Conservation (phyloP, 2,888 invertebrate species). For the Neria commutata region DNA sequence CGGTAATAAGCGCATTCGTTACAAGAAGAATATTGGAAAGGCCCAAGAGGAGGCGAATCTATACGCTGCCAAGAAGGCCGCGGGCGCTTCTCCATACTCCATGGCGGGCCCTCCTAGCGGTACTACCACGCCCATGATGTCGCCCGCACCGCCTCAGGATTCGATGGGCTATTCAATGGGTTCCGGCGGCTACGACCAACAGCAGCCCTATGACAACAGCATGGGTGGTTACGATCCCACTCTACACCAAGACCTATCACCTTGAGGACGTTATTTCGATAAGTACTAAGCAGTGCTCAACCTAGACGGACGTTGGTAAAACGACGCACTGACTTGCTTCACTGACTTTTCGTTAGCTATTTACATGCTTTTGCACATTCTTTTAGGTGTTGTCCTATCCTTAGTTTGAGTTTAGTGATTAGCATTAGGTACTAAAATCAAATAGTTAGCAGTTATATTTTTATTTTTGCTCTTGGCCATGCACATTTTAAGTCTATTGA, state of each 20-base stretch:
- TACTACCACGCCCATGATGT: conserved; percentile 94
- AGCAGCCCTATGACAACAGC: conserved; percentile 85
- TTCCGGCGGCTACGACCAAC: conserved; percentile 88
- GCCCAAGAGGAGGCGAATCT: conserved; percentile 99
- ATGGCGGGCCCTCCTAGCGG: conserved; percentile 88
- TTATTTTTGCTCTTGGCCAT: conserved; percentile 24
- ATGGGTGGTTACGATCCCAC: conserved; percentile 87
- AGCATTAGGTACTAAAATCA: too few species aligned
- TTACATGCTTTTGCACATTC: conserved; percentile 2
- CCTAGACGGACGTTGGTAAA: not conserved
- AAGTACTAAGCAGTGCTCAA: conserved; percentile 42
- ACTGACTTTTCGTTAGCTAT: conserved; percentile 11
- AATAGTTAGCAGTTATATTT: conserved; percentile 26
- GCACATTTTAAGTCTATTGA: conserved; percentile 8
- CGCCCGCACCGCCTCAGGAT: conserved; percentile 90
- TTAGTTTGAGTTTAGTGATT: conserved; percentile 5
- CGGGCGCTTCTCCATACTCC: conserved; percentile 87
- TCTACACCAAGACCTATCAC: conserved; percentile 86
- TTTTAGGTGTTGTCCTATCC: conserved; percentile 15
- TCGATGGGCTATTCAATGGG: conserved; percentile 93
- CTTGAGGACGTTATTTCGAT: conserved; percentile 61
- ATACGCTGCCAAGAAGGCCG: conserved; percentile 98
- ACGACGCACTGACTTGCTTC: not conserved
- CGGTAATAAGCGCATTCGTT: conserved; percentile 98
- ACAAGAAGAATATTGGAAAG: conserved; percentile 99